Evolutionary conservation across 37 sponge, comb jelly and placozoan genomes (phyloP), one percentile per base, ranked within the genome.

Genomic region (Hexactinellida sp.): DNA sequence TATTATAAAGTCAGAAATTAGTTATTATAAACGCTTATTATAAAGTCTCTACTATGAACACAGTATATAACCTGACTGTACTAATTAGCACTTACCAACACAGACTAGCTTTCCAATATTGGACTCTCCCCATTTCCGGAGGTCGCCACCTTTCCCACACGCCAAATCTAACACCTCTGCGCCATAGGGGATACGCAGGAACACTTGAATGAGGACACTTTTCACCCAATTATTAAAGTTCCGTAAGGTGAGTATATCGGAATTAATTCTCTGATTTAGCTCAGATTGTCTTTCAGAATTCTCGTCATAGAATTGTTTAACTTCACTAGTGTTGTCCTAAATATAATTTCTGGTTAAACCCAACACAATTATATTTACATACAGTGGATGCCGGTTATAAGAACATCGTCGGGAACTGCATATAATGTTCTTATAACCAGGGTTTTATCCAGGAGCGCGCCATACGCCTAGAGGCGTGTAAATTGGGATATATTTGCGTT

Each of bases 211-310:
- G 36, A 95, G 92, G 25, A 99, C 87, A 84, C 99, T 99, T 89
- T 99, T 99, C 52, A 99, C 93, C 96, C 96, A 99, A 89, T 99
- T 99, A 89, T 99, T 99, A 91, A 99, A 95, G 82, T 94, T 94
- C 3, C 99, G 84, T 88, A 99, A 82, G 84, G 92, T 55, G 82
- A 91, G 90, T 1, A 99, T 99, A n/a, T 63, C 30, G 5, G 76
- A 63, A 1, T 63, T 23, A 7, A 63, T 23, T 63, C 76, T 63
- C 28, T 25, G 30, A 25, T 23, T 63, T n/a, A 63, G 34, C 3
- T 63, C 76, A 21, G 76, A 5, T n/a, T 63, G 76, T 25, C 13
- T 63, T 7, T 28, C 30, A 28, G 76, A 63, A n/a, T 63, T 63
- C 30, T 63, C 30, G 34, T 63, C 30, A n/a, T 63, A 63, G 76